Evolutionary conservation across 2,888 invertebrate species (phyloP), one percentile per base, ranked within the genome.

Genomic region (Drosophila percnosoma): DNA sequence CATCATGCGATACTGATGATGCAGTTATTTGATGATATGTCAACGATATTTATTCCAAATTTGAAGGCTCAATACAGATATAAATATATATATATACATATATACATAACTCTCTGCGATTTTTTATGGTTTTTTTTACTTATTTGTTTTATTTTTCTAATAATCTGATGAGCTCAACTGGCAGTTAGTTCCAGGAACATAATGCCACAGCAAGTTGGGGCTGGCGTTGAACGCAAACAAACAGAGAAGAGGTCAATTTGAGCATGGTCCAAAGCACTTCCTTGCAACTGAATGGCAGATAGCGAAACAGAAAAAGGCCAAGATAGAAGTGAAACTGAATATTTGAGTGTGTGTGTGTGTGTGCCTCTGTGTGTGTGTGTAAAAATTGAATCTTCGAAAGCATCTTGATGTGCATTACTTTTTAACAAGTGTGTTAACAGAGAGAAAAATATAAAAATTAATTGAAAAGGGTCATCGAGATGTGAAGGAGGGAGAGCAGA

Each of bases 391-490:
- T 59, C 55, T 52, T 64, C 36, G 21, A 34, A 63, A 48, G 48
- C 51, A 74, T 68, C 62, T 74, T 72, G 67, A 75, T 61, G 57
- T 67, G 71, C 75, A 75, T 53, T 57, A 45, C 48, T 54, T 54
- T 53, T 27, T 45, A 59, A 49, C 54, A 38, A 72, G 40, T 54
- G 31, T 38, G 57, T 42, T 48, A 59, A 62, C 55, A 58, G 13
- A 34, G 34, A 65, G 34, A 15, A 36, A 42, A 24, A 24, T 7
- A 45, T 6, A 24, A 60, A 55, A 36, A 66, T 68, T 78, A 78
- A 79, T 80, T 83, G 75, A 68, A 81, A 78, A 81, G 21, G 77
- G 73, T 75, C 82, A 82, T 64, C 70, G 68, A 61, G 52, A 24
- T 27, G 45, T 45, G 24, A 45, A 21, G 7, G 2, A 45, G 13